Conservation (phyloP, 2,113 vertebrate genomes). For the Neodon shergylaensis region DNA sequence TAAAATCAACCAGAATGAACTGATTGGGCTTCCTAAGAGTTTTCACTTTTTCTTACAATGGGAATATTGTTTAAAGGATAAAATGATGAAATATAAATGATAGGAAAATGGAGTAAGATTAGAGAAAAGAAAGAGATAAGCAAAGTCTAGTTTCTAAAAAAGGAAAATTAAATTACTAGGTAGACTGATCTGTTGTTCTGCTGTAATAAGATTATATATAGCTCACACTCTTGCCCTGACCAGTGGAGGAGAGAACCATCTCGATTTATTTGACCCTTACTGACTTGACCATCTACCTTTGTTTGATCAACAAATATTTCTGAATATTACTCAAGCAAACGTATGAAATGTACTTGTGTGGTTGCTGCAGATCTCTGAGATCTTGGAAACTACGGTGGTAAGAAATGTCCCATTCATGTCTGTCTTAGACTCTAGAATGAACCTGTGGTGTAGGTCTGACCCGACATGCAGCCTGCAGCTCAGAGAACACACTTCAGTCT, state of each 20-base stretch:
- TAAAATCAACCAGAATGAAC: not conserved
- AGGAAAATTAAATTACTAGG: not conserved
- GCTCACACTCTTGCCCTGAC: not conserved
- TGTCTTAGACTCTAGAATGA: not conserved
- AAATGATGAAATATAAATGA: not conserved
- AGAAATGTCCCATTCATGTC: not conserved
- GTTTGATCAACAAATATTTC: not conserved
- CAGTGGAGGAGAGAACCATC: not conserved
- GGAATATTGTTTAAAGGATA: not conserved
- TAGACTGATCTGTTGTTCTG: not conserved
- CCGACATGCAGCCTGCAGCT: not conserved
- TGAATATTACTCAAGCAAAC: not conserved
- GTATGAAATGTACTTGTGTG: not conserved
- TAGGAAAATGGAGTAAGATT: not conserved
- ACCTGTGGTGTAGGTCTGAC: not conserved
- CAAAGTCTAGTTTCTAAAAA: not conserved
- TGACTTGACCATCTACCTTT: not conserved
- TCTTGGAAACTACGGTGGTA: not conserved
- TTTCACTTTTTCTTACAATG: not conserved
- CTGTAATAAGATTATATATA: not conserved
- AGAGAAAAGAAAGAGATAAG: not conserved
- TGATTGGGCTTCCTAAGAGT: not conserved
- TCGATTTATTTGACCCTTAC: not conserved
- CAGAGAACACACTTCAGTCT: not conserved
- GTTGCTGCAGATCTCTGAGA: not conserved